These are phyloP conservation scores for Notamacropus eugenii DNA, from an alignment of 2,797 vertebrate genomes.

Conservation along the genomic window DNA sequence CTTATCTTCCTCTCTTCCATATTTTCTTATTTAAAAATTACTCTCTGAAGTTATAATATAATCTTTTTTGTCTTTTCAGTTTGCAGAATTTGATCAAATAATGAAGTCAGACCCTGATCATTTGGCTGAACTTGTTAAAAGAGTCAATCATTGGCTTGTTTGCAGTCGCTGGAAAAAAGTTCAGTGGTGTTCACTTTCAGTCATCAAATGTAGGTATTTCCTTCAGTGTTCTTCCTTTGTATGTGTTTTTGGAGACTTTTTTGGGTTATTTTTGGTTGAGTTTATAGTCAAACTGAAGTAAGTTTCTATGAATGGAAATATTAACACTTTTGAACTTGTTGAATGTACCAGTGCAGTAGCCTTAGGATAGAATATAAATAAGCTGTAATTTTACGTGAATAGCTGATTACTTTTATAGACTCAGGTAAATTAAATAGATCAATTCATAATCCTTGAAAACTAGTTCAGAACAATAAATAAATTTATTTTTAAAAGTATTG, in stretches of 20 bases:
- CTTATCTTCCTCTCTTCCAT: not conserved
- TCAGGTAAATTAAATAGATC: not conserved
- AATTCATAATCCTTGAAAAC: not conserved
- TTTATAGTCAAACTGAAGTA: not conserved
- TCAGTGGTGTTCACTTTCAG: conserved; percentile 95
- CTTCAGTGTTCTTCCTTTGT: not conserved
- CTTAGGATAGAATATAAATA: not conserved
- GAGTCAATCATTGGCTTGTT: conserved; percentile 97
- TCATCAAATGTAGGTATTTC: conserved; percentile 93
- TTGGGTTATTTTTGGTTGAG: not conserved
- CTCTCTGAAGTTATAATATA: conserved; percentile 47
- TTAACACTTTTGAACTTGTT: not conserved
- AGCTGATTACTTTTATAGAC: not conserved
- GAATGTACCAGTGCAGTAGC: not conserved
- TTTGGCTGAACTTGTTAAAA: conserved; percentile 94
- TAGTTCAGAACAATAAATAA: not conserved
- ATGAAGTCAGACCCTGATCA: conserved; percentile 99
- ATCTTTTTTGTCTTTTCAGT: conserved; percentile 84
- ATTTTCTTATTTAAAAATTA: conserved; percentile 18
- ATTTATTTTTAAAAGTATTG: not conserved
- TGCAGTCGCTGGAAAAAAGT: conserved; percentile 99
- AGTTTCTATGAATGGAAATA: not conserved
- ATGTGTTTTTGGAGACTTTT: not conserved
- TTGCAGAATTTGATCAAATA: conserved; percentile 98
- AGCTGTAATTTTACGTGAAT: not conserved